These are phyloP conservation scores for Nycteola revayana DNA, from an alignment of 2,888 invertebrate genomes.

Conservation along the genomic window DNA sequence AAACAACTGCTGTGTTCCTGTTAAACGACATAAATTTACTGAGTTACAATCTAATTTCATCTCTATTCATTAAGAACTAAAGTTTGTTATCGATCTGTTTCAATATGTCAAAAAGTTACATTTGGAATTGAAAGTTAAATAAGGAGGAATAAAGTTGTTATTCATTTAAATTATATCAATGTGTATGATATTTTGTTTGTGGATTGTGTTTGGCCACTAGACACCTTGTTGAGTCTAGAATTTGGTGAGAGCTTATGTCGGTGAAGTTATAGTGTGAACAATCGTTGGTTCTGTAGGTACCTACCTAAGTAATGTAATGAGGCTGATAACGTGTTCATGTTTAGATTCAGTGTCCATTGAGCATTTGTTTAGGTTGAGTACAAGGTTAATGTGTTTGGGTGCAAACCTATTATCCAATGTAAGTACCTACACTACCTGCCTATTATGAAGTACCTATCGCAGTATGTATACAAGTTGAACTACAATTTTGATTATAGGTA, in stretches of 20 bases:
- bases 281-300: slow-evolving; percentile 36
- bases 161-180: slow-evolving; percentile 1
- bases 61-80: slow-evolving; percentile 3
- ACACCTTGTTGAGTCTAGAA: slow-evolving; percentile 74
- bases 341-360: slow-evolving; percentile 9
- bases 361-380: slow-evolving; percentile 1
- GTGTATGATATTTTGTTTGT: slow-evolving; percentile 27
- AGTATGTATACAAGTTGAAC: too few relatives aligned
- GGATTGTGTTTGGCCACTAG: slow-evolving; percentile 49
- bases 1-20: slow-evolving; percentile 45
- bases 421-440: too few relatives aligned
- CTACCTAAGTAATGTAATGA: slow-evolving; percentile 27
- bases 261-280: slow-evolving; percentile 48
- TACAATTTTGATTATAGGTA: too few relatives aligned
- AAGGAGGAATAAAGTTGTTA: slow-evolving; percentile 1
- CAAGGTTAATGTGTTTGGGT: too few relatives aligned
- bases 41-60: slow-evolving; percentile 10
- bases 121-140: background rate
- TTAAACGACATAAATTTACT: slow-evolving; percentile 28
- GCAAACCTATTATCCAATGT: too few relatives aligned
- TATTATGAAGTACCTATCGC: too few relatives aligned
- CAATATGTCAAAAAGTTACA: background rate
- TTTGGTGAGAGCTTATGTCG: slow-evolving; percentile 50
- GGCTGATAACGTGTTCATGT: slow-evolving; percentile 27
- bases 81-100: background rate